These are phyloP conservation scores for Odontophorus gujanensis DNA, from an alignment of 2,113 vertebrate species.

Conservation along the genomic window DNA sequence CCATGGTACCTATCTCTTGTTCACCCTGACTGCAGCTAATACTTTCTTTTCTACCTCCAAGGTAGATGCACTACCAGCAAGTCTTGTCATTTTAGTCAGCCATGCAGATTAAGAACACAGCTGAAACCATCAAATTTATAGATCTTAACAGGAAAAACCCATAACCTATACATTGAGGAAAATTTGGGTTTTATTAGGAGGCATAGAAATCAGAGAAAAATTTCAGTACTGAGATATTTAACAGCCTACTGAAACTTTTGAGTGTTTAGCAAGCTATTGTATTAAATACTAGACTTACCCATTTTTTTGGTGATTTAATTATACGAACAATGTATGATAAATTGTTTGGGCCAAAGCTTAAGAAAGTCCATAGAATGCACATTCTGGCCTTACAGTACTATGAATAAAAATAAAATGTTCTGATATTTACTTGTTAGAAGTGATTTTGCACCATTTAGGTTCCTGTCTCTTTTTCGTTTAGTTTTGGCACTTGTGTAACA, in stretches of 20 bases:
- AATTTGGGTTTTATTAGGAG: not conserved
- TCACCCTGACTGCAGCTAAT: fast-evolving
- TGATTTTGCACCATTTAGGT: not conserved
- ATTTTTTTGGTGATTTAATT: not conserved
- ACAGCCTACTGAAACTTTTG: not conserved
- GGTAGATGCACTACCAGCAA: not conserved
- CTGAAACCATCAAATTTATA: not conserved
- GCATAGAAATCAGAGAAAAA: not conserved
- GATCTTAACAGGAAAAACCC: not conserved
- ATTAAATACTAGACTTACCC: not conserved
- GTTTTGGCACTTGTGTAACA: not conserved
- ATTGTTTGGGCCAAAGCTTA: not conserved
- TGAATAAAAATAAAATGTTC: not conserved
- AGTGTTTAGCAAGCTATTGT: not conserved
- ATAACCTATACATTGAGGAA: not conserved
- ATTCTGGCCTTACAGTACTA: not conserved
- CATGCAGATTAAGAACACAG: not conserved
- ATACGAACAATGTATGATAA: not conserved
- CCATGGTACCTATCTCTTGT: not conserved
- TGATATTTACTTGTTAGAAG: not conserved
- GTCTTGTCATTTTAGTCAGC: not conserved
- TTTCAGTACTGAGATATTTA: not conserved
- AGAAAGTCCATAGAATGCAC: not conserved
- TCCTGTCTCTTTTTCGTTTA: not conserved
- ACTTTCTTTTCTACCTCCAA: not conserved